Conservation (phyloP, 2,888 invertebrate genomes). For the Drosophila quinaria region DNA sequence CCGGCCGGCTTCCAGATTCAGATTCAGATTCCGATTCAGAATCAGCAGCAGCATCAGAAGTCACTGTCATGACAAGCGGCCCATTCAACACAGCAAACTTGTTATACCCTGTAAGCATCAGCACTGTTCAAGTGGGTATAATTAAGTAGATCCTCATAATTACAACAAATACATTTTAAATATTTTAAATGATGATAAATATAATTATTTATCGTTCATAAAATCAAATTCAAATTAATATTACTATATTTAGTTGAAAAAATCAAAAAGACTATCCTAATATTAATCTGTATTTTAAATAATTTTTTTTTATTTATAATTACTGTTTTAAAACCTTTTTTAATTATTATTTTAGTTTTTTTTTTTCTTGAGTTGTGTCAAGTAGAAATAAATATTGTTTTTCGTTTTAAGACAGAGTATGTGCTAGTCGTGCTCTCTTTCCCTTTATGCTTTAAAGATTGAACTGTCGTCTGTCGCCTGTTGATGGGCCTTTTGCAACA, state of each 20-base stretch:
- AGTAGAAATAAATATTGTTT: too few species aligned
- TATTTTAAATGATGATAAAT: too few species aligned
- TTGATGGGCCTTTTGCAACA: constrained; percentile 13
- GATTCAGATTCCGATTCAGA: neutral
- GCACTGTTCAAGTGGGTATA: constrained; percentile 1
- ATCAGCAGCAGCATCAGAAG: constrained; percentile 4
- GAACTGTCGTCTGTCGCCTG: constrained; percentile 17
- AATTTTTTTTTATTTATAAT: too few species aligned
- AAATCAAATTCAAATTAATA: too few species aligned
- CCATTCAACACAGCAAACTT: constrained; percentile 55
- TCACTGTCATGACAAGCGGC: constrained; percentile 59
- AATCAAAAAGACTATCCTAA: too few species aligned
- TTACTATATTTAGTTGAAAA: too few species aligned
- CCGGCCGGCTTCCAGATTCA: constrained; percentile 12
- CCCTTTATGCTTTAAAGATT: constrained; percentile 9
- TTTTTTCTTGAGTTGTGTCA: too few species aligned
- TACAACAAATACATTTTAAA: too few species aligned
- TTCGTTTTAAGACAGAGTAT: neutral
- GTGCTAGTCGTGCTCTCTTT: neutral
- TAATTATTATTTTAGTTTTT: neutral
- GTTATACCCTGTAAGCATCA: constrained; percentile 39
- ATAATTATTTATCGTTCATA: too few species aligned
- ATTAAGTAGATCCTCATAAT: neutral
- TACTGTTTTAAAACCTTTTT: neutral
- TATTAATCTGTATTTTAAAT: too few species aligned